Conservation (phyloP, 2,888 invertebrate genomes). For the Gnatocerus cornutus region DNA sequence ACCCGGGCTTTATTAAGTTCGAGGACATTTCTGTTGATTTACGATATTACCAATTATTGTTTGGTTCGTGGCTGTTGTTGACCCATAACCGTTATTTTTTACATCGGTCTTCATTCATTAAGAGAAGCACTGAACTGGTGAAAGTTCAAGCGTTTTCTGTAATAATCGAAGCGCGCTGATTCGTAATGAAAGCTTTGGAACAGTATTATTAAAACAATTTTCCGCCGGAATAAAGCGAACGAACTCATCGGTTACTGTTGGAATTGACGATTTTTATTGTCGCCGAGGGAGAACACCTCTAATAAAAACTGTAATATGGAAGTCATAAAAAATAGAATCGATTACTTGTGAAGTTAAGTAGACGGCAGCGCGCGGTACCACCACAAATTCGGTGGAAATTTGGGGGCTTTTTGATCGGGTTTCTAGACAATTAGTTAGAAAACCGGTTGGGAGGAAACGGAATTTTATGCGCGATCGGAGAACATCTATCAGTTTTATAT, state of each 20-base stretch:
- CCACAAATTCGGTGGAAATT: no score
- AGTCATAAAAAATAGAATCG: constrained; percentile 36
- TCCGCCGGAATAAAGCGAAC: constrained; percentile 30
- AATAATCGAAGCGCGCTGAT: constrained; percentile 30
- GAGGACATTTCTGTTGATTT: constrained; percentile 33
- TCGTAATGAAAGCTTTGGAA: constrained; percentile 32
- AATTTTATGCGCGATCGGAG: no score
- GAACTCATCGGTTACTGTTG: constrained; percentile 30
- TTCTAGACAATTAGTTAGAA: no score
- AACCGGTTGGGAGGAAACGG: no score
- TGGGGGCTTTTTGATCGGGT: no score
- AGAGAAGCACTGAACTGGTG: constrained; percentile 26
- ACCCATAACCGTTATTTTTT: constrained; percentile 26
- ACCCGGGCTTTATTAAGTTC: constrained; percentile 26
- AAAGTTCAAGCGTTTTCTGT: constrained; percentile 29
- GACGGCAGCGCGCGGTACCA: not conserved
- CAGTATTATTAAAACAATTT: constrained; percentile 38
- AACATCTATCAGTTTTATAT: no score
- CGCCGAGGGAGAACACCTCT: constrained; percentile 34
- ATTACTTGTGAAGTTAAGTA: constrained; percentile 11
- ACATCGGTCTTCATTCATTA: constrained; percentile 34
- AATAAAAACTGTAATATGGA: constrained; percentile 36
- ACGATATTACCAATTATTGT: constrained; percentile 35
- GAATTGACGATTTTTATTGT: constrained; percentile 40
- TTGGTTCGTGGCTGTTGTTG: constrained; percentile 12